Percentiles rank a stretch among this genome's conserved stretches.
Evolutionary conservation across 2,888 invertebrate genomes (phyloP).

Genomic region (Himalopsyche japonica): DNA sequence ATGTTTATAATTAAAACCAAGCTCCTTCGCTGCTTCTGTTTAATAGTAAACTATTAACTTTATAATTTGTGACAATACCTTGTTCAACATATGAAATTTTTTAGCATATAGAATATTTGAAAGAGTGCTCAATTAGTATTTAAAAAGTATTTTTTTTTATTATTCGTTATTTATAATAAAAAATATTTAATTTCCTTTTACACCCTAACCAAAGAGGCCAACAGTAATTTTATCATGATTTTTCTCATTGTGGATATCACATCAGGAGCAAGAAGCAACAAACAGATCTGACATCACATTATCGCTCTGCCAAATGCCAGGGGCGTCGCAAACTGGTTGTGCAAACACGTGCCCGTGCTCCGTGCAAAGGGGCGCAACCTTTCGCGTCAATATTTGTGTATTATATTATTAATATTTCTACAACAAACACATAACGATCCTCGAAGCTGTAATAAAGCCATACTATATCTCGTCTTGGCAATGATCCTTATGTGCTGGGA

Average conservation of each 20-base stretch:
- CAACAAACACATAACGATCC: neutral
- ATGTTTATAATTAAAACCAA: no score
- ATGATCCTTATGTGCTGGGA: neutral
- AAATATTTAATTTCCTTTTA: no score
- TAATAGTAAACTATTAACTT: no score
- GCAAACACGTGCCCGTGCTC: conserved; percentile 9
- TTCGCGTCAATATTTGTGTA: neutral
- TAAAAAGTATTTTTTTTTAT: no score
- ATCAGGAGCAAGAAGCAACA: conserved; percentile 7
- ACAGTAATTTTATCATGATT: neutral
- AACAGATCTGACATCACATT: conserved; percentile 25
- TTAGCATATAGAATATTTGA: no score
- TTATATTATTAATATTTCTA: neutral
- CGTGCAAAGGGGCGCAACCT: neutral
- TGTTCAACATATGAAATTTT: no score
- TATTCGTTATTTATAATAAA: no score
- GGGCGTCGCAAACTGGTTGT: conserved; percentile 20
- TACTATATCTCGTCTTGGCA: neutral
- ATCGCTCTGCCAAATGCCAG: conserved; percentile 20
- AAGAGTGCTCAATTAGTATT: no score
- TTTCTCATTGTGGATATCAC: neutral
- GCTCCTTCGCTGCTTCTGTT: no score
- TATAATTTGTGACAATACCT: no score
- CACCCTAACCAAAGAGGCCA: neutral
- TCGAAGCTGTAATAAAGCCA: neutral